Evolutionary conservation across 2,797 vertebrate genomes (phyloP).

Genomic region (Galaxias olidus): DNA sequence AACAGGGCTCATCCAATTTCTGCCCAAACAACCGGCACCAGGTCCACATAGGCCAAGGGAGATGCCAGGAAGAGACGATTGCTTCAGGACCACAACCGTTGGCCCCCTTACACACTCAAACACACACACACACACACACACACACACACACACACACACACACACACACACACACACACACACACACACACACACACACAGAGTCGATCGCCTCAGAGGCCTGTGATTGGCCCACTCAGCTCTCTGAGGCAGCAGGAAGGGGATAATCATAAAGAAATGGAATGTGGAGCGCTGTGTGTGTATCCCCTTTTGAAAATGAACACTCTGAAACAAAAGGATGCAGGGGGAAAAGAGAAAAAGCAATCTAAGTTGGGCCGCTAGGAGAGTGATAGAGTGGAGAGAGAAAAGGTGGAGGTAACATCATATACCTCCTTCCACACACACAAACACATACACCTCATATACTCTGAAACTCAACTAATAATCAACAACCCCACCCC

Average conservation of each 20-base stretch:
- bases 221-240: not conserved
- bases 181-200: not conserved
- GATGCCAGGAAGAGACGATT: too few species aligned
- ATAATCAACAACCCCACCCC: too few species aligned
- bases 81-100: too few species aligned
- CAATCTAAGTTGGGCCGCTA: constrained; percentile 5
- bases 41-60: not conserved
- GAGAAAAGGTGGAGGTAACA: constrained; percentile 1
- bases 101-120: too few species aligned
- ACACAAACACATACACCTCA: not conserved
- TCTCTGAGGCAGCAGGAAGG: not conserved
- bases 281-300: not conserved
- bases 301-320: constrained; percentile 6
- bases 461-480: constrained; percentile 15
- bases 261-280: constrained; percentile 1
- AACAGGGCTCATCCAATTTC: not conserved
- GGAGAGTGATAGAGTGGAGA: not conserved
- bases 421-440: not conserved
- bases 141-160: not conserved
- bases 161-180: not conserved
- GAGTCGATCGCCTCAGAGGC: not conserved
- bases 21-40: not conserved
- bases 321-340: constrained; percentile 18
- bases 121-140: constrained; percentile 4
- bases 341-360: constrained; percentile 7